Evolutionary conservation across 2,888 invertebrate species (phyloP).

Genomic region (Drosophila lacicola): DNA sequence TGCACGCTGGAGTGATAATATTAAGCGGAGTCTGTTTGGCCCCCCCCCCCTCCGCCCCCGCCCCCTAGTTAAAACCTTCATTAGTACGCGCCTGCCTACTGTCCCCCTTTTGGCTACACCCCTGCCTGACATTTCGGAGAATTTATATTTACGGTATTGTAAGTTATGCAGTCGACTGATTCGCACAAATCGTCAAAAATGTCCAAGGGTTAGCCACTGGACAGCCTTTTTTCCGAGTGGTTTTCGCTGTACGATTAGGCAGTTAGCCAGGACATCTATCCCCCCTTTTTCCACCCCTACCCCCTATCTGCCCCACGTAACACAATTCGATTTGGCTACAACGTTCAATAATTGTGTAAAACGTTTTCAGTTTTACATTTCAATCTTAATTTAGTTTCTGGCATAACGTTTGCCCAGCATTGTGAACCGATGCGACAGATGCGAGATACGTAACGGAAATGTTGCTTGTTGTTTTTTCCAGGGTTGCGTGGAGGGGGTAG

Average conservation of each 20-base stretch:
- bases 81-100: constrained; percentile 48
- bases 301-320: background rate
- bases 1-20: constrained; percentile 78
- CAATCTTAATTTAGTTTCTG: constrained; percentile 84
- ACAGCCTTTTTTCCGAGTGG: constrained; percentile 66
- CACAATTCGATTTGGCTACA: constrained; percentile 43
- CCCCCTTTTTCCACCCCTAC: background rate
- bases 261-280: constrained; percentile 41
- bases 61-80: constrained; percentile 54
- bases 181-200: constrained; percentile 68
- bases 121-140: constrained; percentile 19
- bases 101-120: background rate
- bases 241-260: constrained; percentile 83
- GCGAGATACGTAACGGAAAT: background rate
- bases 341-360: constrained; percentile 82
- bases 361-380: constrained; percentile 84
- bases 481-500: background rate
- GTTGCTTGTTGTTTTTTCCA: no score
- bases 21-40: constrained; percentile 26
- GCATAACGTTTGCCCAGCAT: constrained; percentile 73
- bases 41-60: background rate
- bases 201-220: constrained; percentile 37
- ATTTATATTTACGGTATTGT: constrained; percentile 83
- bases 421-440: constrained; percentile 20
- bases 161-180: constrained; percentile 84